Percentiles rank a stretch among this genome's conserved stretches.
phyloP scores from a whole-genome alignment of 2,888 invertebrate genomes.

The Nudaria mundana region DNA sequence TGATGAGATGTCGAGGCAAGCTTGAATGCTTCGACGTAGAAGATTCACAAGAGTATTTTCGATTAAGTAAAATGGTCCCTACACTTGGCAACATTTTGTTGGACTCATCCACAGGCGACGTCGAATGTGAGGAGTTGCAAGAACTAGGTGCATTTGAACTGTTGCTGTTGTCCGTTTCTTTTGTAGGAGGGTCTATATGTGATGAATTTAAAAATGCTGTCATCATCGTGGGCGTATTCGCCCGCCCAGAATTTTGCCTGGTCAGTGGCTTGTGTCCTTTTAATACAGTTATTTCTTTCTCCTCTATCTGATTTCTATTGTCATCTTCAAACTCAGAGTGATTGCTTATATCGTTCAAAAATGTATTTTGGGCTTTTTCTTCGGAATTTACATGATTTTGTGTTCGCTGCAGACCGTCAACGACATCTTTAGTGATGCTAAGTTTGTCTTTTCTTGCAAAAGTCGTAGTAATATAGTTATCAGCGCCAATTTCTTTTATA shows the following conservation, averaged over 20 bases:
- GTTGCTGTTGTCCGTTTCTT: constrained; percentile 48
- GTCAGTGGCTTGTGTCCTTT: constrained; percentile 86
- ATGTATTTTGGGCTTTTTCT: constrained; percentile 73
- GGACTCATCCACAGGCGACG: constrained; percentile 64
- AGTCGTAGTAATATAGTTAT: constrained; percentile 87
- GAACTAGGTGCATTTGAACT: constrained; percentile 66
- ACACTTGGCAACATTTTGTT: constrained; percentile 54
- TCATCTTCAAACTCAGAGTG: constrained; percentile 76
- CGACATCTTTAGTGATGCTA: constrained; percentile 44
- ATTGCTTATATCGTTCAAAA: constrained; percentile 72
- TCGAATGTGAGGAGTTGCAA: constrained; percentile 69
- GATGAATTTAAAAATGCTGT: constrained; percentile 73
- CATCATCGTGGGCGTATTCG: constrained; percentile 74
- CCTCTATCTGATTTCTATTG: constrained; percentile 74
- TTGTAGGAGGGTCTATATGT: constrained; percentile 55
- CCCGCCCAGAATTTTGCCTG: constrained; percentile 83
- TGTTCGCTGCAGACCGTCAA: constrained; percentile 58
- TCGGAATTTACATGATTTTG: constrained; percentile 70
- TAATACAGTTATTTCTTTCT: constrained; percentile 68
- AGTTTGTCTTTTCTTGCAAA: constrained; percentile 74
- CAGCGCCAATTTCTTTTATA: constrained; percentile 85
- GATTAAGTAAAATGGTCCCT: constrained; percentile 69
- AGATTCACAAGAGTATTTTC: constrained; percentile 69
- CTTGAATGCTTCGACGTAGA: constrained; percentile 72
- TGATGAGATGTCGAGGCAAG: constrained; percentile 67